phyloP scores from a whole-genome alignment of 35 echinoderm and acorn worm genomes.

The Chiridota heheva region DNA sequence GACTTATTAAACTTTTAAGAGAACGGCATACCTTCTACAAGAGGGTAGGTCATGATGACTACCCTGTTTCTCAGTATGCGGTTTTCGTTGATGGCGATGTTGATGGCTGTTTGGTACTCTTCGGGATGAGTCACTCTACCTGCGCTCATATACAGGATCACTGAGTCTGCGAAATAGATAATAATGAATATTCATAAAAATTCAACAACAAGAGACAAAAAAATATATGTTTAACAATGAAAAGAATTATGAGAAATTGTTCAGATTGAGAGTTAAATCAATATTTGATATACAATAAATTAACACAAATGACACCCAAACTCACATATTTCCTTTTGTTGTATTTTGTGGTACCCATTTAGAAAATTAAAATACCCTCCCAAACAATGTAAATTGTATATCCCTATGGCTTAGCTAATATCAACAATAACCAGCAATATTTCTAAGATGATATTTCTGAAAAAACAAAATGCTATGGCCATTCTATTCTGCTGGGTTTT shows the following conservation, averaged over 20 bases:
- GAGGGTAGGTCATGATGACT: constrained; percentile 89
- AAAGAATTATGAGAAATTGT: not conserved
- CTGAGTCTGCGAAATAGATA: constrained; percentile 56
- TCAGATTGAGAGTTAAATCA: not conserved
- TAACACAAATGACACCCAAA: not conserved
- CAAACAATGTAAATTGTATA: too few species aligned
- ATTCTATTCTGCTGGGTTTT: too few species aligned
- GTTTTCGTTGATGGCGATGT: constrained; percentile 79
- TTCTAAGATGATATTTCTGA: too few species aligned
- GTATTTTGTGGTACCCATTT: too few species aligned
- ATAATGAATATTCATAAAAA: not conserved
- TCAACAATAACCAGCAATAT: too few species aligned
- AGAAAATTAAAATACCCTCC: too few species aligned
- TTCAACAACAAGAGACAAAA: not conserved
- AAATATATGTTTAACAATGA: not conserved
- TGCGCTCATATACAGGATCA: constrained; percentile 92
- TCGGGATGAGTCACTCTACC: constrained; percentile 61
- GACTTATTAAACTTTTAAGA: too few species aligned
- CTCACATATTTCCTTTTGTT: not conserved
- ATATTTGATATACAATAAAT: not conserved
- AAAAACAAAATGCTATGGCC: too few species aligned
- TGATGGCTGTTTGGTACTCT: constrained; percentile 67
- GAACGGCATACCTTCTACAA: constrained; percentile 77
- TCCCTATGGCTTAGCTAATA: too few species aligned
- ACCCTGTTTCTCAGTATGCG: constrained; percentile 68